phyloP scores from a whole-genome alignment of 2,888 invertebrate genomes.

The Corbicula japonica region DNA sequence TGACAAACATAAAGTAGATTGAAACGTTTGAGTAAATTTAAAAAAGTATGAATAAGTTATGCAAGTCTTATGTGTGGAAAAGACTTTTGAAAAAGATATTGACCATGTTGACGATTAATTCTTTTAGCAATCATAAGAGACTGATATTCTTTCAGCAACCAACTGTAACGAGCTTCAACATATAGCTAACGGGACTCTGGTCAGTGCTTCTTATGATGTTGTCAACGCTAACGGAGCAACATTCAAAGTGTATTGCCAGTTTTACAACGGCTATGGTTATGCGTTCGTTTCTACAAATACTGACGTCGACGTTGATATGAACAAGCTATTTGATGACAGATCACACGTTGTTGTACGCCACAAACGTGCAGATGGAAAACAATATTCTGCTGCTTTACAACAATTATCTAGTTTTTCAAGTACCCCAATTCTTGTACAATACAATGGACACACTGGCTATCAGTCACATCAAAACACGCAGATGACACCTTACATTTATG shows the following conservation, averaged over 20 bases:
- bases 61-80: no score
- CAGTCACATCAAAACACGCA: conserved; percentile 22
- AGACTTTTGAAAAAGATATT: no score
- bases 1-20: no score
- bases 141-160: no score
- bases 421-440: conserved; percentile 42
- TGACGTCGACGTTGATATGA: conserved; percentile 47
- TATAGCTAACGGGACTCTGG: conserved; percentile 9
- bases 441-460: conserved; percentile 49
- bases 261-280: conserved; percentile 61
- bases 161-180: conserved; percentile 27
- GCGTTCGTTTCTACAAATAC: conserved; percentile 56
- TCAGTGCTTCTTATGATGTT: conserved; percentile 49
- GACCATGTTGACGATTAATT: no score
- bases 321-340: conserved; percentile 47
- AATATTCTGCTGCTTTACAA: conserved; percentile 52
- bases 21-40: no score
- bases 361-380: conserved; percentile 35
- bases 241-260: conserved; percentile 61
- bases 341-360: conserved; percentile 54
- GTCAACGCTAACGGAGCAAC: conserved; percentile 45
- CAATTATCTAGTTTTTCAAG: conserved; percentile 44
- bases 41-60: no score
- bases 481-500: conserved; percentile 57
- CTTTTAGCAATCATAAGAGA: no score